phyloP scores from a whole-genome alignment of 2,113 vertebrate genomes.

The Desmodus rotundus region DNA sequence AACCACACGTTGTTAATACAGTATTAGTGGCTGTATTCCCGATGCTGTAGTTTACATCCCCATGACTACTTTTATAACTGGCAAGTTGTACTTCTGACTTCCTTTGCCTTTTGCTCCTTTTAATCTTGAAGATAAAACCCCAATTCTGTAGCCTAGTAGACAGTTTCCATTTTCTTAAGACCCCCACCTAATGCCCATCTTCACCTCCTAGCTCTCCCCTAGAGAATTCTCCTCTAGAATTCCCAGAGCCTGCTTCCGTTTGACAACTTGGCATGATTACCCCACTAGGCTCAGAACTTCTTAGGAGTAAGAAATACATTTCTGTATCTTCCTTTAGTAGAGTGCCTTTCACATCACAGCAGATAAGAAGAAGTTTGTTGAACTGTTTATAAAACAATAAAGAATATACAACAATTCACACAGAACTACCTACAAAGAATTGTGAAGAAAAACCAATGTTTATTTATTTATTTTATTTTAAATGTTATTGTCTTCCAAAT shows the following conservation, averaged over 20 bases:
- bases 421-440: background rate
- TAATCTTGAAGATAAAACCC: background rate
- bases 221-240: too few species aligned
- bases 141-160: background rate
- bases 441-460: background rate
- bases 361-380: background rate
- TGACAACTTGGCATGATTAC: background rate
- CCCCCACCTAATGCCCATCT: fast-evolving
- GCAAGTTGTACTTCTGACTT: background rate
- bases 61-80: background rate
- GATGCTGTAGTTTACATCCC: background rate
- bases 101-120: background rate
- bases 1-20: background rate
- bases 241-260: background rate
- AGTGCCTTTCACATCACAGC: background rate
- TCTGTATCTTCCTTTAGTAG: background rate
- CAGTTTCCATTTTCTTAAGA: background rate
- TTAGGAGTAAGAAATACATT: background rate
- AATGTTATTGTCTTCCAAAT: background rate
- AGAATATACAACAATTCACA: background rate
- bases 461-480: background rate
- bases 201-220: background rate
- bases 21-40: background rate
- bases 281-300: background rate
- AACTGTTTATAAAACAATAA: constrained; percentile 6